Evolutionary conservation across 2,113 vertebrate genomes (phyloP).

Genomic region (Grammomys surdaster): DNA sequence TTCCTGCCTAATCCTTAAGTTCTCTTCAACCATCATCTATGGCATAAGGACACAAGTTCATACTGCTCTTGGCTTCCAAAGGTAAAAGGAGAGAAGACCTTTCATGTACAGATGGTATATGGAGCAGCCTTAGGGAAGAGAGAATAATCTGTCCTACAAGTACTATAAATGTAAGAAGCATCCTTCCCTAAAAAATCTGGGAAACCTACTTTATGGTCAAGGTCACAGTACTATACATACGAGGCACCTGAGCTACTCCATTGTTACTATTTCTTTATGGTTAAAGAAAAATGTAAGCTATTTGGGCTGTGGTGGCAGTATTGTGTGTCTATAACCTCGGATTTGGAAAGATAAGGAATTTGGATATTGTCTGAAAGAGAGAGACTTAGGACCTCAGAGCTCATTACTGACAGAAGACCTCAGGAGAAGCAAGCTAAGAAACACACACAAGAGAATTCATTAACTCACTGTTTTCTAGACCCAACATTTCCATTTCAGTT

Average conservation of each 20-base stretch:
- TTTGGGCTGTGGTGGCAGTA: no score
- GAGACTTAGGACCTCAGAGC: not conserved
- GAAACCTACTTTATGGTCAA: not conserved
- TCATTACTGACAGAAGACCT: not conserved
- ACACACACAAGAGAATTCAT: slow-evolving; percentile 53
- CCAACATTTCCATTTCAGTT: slow-evolving; percentile 18
- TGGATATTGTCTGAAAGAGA: no score
- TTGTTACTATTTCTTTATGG: not conserved
- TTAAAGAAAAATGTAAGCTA: not conserved
- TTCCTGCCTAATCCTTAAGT: not conserved
- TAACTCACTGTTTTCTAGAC: slow-evolving; percentile 15
- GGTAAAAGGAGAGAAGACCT: not conserved
- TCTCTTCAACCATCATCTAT: not conserved
- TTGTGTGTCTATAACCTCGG: not conserved
- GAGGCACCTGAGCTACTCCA: not conserved
- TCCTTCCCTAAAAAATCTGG: not conserved
- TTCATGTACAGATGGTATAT: not conserved
- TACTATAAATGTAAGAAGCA: not conserved
- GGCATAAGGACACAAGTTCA: not conserved
- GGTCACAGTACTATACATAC: not conserved
- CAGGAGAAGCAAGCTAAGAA: not conserved
- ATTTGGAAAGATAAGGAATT: not conserved
- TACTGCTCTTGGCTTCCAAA: not conserved
- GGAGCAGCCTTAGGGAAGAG: not conserved
- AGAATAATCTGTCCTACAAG: not conserved